These are phyloP conservation scores for Babylonia areolata DNA, from an alignment of 1,140 invertebrate species.

Conservation along the genomic window DNA sequence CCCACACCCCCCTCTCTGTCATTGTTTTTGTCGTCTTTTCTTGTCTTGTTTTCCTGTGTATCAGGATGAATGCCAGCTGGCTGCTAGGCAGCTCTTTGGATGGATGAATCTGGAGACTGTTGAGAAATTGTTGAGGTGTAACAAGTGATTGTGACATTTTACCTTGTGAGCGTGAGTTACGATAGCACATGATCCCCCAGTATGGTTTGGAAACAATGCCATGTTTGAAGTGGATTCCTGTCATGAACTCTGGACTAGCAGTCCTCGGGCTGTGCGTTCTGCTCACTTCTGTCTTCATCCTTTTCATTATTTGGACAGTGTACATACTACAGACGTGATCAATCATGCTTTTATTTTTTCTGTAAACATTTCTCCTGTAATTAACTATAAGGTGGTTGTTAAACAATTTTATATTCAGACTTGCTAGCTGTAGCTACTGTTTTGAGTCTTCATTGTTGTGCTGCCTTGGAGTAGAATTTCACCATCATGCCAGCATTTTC, in stretches of 20 bases:
- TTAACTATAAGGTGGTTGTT: not conserved
- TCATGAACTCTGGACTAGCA: not conserved
- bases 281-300: not conserved
- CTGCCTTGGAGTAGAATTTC: not conserved
- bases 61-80: not conserved
- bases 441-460: not conserved
- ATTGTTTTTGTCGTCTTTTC: not conserved
- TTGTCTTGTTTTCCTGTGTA: not conserved
- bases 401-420: slow-evolving; percentile 17
- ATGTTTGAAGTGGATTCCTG: not conserved
- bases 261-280: not conserved
- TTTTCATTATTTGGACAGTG: not conserved
- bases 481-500: not conserved
- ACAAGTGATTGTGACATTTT: too few relatives aligned
- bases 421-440: not conserved
- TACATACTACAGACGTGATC: not conserved
- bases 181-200: not conserved
- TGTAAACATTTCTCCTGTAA: not conserved
- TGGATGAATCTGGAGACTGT: not conserved
- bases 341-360: not conserved
- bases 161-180: too few relatives aligned
- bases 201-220: not conserved
- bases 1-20: too few relatives aligned
- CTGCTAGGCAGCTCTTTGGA: not conserved
- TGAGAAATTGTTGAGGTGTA: not conserved